Evolutionary conservation across 1,140 invertebrate species (phyloP).

Genomic region (Cryptotermes secundus): DNA sequence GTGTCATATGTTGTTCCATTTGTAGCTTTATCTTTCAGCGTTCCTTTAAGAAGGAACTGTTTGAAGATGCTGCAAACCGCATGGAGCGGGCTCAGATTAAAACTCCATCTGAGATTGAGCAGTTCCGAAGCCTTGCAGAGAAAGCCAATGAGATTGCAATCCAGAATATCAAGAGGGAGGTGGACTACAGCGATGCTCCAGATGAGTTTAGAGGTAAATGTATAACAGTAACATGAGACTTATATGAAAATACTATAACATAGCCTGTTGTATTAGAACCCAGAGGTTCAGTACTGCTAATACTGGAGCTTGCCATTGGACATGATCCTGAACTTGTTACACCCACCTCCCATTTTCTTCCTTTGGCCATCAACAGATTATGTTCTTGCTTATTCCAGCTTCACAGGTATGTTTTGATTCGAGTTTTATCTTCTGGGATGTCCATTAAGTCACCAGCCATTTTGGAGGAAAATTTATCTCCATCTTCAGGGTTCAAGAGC

Average conservation of each 20-base stretch:
- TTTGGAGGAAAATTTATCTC: no score
- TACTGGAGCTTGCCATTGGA: no score
- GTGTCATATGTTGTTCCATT: no score
- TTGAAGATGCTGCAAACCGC: conserved; percentile 82
- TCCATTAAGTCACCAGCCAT: no score
- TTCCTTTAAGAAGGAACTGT: conserved; percentile 90
- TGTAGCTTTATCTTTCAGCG: conserved; percentile 59
- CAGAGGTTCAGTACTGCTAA: neutral
- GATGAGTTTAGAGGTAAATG: conserved; percentile 84
- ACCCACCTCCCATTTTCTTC: no score
- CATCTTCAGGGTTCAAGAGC: no score
- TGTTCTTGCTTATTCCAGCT: neutral
- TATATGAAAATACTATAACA: no score
- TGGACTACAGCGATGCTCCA: conserved; percentile 93
- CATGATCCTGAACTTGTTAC: neutral
- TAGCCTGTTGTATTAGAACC: no score
- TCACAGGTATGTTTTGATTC: no score
- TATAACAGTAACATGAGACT: neutral
- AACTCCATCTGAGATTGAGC: conserved; percentile 75
- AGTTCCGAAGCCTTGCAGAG: conserved; percentile 76
- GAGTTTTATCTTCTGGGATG: no score
- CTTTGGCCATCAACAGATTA: no score
- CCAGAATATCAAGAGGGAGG: conserved; percentile 81
- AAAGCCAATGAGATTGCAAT: conserved; percentile 78
- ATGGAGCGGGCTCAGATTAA: conserved; percentile 82